Evolutionary conservation across 2,113 vertebrate species (phyloP).

Genomic region (Himantopus leucocephalus): DNA sequence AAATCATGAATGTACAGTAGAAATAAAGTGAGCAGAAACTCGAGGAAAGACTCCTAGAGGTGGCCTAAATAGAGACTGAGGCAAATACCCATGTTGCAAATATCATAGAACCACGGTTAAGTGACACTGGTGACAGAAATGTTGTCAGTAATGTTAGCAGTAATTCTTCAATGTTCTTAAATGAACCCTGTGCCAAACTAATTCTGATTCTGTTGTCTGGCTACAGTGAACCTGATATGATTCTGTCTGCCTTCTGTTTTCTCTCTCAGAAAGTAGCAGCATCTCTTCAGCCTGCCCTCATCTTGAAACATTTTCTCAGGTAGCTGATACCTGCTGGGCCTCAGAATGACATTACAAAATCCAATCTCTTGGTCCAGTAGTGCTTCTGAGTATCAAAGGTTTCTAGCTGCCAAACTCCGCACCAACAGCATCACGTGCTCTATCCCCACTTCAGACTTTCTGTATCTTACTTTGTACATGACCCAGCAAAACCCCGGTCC

Average conservation of each 20-base stretch:
- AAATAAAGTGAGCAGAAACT: background rate
- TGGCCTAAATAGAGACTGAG: rapidly evolving
- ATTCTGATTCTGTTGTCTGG: background rate
- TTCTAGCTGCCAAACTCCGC: background rate
- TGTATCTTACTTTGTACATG: background rate
- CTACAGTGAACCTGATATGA: background rate
- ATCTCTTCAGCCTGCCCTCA: background rate
- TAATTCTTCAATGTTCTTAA: background rate
- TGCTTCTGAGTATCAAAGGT: background rate
- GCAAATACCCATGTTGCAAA: background rate
- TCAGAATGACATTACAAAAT: background rate
- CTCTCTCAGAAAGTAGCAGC: background rate
- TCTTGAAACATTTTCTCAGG: background rate
- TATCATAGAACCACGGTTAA: background rate
- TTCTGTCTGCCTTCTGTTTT: background rate
- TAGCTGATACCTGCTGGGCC: background rate
- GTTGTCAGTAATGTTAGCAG: background rate
- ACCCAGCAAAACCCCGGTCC: background rate
- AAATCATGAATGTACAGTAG: background rate
- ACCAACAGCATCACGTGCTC: background rate
- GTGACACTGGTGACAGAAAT: background rate
- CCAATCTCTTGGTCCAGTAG: background rate
- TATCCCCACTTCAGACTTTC: background rate
- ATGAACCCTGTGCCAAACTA: background rate
- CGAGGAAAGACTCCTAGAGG: background rate